Conservation (phyloP, 1,140 invertebrate genomes). For the Brachionus manjavacas region DNA sequence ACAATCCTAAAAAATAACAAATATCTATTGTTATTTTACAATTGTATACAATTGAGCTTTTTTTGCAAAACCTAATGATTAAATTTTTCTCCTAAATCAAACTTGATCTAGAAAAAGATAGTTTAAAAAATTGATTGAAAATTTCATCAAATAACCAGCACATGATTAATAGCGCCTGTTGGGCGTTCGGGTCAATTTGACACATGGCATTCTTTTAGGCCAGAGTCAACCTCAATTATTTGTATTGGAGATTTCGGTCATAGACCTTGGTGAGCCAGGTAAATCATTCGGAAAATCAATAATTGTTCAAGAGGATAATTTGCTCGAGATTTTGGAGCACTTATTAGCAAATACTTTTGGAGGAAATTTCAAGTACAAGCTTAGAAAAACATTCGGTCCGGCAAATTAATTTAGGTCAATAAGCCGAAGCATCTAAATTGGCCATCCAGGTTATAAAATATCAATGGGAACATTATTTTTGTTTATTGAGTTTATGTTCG, state of each 20-base stretch:
- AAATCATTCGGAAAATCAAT: slow-evolving; percentile 4
- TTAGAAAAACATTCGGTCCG: not conserved
- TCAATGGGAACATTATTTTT: not conserved
- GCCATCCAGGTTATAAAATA: not conserved
- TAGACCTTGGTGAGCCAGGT: not conserved
- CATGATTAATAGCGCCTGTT: not conserved
- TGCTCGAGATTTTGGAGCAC: not conserved
- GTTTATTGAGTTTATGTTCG: not conserved
- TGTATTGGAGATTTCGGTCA: not conserved
- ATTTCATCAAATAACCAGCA: not conserved
- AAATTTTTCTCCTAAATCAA: too few relatives aligned
- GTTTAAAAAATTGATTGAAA: not conserved
- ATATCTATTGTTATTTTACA: too few relatives aligned
- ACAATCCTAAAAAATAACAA: too few relatives aligned
- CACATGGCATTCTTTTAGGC: not conserved
- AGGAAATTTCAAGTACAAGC: not conserved
- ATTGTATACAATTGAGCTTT: too few relatives aligned
- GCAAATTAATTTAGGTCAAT: not conserved
- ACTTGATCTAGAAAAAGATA: not conserved
- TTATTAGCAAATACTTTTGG: not conserved
- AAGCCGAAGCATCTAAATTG: not conserved
- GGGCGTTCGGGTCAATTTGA: not conserved
- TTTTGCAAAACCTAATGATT: too few relatives aligned
- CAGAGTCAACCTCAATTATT: not conserved
- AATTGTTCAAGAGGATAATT: not conserved